A percentile compares a stretch with the other conserved stretches of the same genome.
Evolutionary conservation across 2,888 invertebrate genomes (phyloP).

Genomic region (Temnothorax unifasciatus): DNA sequence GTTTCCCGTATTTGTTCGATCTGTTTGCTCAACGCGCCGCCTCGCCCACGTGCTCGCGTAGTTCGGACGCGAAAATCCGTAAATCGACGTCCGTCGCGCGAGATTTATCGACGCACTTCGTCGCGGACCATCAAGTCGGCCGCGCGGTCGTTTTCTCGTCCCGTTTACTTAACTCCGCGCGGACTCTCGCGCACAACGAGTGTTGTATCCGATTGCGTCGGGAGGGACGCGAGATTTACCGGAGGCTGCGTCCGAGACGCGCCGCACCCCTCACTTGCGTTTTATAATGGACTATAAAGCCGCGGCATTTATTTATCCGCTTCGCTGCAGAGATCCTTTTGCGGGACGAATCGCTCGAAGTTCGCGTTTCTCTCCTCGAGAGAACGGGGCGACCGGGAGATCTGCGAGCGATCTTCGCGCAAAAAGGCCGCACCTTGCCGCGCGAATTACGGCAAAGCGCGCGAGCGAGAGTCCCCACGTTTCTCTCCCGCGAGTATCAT

Average conservation of each 20-base stretch:
- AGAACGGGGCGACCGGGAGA: neutral
- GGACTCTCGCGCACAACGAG: neutral
- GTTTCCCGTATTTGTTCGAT: neutral
- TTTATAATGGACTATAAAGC: conserved; percentile 42
- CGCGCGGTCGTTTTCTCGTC: neutral
- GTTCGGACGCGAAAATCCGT: conserved; percentile 2
- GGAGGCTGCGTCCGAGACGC: conserved; percentile 8
- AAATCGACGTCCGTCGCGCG: conserved; percentile 24
- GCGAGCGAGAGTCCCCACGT: neutral
- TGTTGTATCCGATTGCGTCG: neutral
- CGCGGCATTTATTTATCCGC: conserved; percentile 44
- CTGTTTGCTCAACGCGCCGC: conserved; percentile 42
- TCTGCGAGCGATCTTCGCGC: neutral
- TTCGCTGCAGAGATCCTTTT: neutral
- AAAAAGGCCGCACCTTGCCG: neutral
- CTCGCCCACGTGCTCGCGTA: neutral
- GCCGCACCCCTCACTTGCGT: neutral
- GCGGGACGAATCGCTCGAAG: neutral
- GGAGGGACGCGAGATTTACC: conserved; percentile 10
- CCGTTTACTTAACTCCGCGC: conserved; percentile 6
- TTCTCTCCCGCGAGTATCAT: neutral
- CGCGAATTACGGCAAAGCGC: neutral
- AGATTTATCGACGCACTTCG: conserved; percentile 9
- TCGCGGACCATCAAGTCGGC: neutral
- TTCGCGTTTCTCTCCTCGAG: conserved; percentile 16